Evolutionary conservation across 2,797 vertebrate species (phyloP).

Genomic region (Chiroxiphia lanceolata): DNA sequence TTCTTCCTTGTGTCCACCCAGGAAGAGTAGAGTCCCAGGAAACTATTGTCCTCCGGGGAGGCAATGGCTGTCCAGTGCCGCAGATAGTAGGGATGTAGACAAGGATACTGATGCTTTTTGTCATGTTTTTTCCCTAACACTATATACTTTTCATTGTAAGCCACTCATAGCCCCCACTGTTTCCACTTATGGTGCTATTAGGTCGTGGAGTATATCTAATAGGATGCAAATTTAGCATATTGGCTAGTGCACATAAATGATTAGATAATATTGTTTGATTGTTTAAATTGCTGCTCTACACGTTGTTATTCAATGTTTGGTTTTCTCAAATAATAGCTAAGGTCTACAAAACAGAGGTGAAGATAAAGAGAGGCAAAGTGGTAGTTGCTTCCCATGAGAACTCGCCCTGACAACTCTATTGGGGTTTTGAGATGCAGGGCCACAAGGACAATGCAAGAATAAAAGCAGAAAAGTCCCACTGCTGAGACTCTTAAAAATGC

Average conservation of each 20-base stretch:
- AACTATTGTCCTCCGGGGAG: background rate
- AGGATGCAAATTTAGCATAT: background rate
- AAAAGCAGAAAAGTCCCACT: background rate
- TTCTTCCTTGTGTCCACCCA: background rate
- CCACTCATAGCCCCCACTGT: background rate
- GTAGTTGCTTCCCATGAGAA: background rate
- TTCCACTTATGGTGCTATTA: background rate
- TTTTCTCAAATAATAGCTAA: background rate
- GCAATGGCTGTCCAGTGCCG: background rate
- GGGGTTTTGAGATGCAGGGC: background rate
- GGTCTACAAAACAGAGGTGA: background rate
- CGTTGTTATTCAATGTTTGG: background rate
- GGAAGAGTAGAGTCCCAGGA: background rate
- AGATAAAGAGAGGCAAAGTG: background rate
- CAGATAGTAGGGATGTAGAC: background rate
- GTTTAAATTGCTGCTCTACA: background rate
- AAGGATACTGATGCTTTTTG: background rate
- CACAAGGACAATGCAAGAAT: background rate
- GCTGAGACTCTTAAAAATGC: background rate
- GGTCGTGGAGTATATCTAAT: background rate
- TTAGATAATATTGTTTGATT: background rate
- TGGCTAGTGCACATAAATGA: background rate
- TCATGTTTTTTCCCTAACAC: background rate
- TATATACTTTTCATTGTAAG: background rate
- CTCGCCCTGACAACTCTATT: fast-evolving